Evolutionary conservation across 2,797 vertebrate species (phyloP), one percentile per base, ranked within the genome.

Genomic region (Eospalax fontanierii): DNA sequence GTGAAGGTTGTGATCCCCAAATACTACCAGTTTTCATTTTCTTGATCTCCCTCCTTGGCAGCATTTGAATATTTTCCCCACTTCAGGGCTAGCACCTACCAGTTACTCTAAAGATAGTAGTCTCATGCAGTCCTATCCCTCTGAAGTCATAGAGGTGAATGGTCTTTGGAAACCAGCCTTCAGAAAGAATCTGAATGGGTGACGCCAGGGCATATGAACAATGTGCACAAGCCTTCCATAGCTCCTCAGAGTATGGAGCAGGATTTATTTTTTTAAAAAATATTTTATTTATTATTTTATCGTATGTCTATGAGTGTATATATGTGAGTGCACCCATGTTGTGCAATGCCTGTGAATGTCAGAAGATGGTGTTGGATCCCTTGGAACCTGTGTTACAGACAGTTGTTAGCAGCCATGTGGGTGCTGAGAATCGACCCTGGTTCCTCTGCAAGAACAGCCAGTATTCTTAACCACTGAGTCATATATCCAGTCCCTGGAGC

Each of bases 101-200:
- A 0, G 0, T 40, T 15, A 14, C 4, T 83, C 22, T 16, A 76
- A 26, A 22, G 18, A 33, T 0, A 0, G n/a, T 50, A 24, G 9
- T 63, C 3, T 26, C 15, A 30, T 24, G 26, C 35, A 74, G 33
- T 50, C 71, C 35, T 28, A 43, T 18, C 30, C 21, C n/a, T 65
- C 70, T 70, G 57, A 59, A n/a, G 63, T 66, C 9, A 40, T 24
- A 24, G 0, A 5, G 30, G 8, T 28, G 4, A 57, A 26, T n/a
- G 35, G 33, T 14, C 24, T 84, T 40, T 65, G 19, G 68, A 88
- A 82, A 82, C 2, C 21, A 61, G 24, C 28, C 57, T 94, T 22
- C 4, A 21, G 59, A 19, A 65, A 87, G 28, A 91, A 22, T 18
- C 14, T 38, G 24, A 71, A 61, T 40, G 70, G 26, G 15, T 30